These are phyloP conservation scores for Halcyon badia DNA, from an alignment of 2,797 vertebrate genomes.

Conservation along the genomic window DNA sequence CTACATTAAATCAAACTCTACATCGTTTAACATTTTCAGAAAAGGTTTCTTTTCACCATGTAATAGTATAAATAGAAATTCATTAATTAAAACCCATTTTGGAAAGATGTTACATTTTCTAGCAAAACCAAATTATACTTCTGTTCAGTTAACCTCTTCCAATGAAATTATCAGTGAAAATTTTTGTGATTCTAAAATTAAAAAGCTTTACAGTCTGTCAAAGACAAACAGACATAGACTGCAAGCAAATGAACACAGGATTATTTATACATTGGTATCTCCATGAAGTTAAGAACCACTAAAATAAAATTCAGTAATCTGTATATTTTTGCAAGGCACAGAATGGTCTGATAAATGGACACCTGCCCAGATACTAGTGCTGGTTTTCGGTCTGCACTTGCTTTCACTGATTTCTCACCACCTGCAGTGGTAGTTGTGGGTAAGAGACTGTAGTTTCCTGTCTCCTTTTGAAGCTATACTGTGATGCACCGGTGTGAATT, in stretches of 20 bases:
- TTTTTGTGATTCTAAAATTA: not conserved
- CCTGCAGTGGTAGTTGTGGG: not conserved
- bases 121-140: not conserved
- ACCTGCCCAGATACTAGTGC: not conserved
- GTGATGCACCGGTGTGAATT: not conserved
- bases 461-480: not conserved
- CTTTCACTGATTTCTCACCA: not conserved
- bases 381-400: not conserved
- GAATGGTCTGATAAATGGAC: not conserved
- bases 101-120: not conserved
- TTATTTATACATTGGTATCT: conserved; percentile 10
- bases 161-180: conserved; percentile 14
- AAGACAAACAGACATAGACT: not conserved
- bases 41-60: not conserved
- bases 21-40: conserved; percentile 1
- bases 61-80: not conserved
- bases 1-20: not conserved
- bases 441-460: not conserved
- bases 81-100: conserved; percentile 27
- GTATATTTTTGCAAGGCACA: not conserved
- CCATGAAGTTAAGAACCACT: not conserved
- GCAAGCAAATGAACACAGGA: not conserved
- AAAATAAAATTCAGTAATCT: not conserved
- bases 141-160: conserved; percentile 23
- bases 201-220: not conserved